phyloP scores from a whole-genome alignment of 2,888 invertebrate genomes.

The Troides oblongomaculatus region DNA sequence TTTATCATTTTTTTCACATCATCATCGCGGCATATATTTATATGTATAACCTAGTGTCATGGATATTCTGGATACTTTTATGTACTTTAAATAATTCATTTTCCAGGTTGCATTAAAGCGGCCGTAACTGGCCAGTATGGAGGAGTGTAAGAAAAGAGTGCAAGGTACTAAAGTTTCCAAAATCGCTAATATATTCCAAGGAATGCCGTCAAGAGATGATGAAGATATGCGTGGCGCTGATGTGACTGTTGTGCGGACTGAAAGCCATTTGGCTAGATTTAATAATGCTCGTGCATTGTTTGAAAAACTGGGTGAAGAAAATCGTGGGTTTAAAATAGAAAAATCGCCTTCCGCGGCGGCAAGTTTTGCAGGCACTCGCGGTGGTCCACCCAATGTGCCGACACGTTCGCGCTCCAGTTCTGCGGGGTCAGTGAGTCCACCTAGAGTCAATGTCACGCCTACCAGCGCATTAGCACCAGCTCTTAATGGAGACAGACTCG shows the following conservation, averaged over 20 bases:
- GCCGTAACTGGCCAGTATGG: conserved; percentile 80
- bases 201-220: conserved; percentile 81
- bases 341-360: conserved; percentile 79
- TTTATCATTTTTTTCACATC: conserved; percentile 54
- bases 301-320: conserved; percentile 91
- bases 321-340: conserved; percentile 81
- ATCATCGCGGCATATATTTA: conserved; percentile 51
- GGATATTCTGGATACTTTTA: conserved; percentile 41
- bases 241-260: conserved; percentile 89
- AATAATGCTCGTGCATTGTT: conserved; percentile 95
- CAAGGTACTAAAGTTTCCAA: conserved; percentile 93
- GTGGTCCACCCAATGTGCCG: conserved; percentile 75
- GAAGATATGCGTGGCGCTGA: conserved; percentile 76
- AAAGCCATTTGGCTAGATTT: conserved; percentile 94
- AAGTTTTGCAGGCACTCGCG: conserved; percentile 78
- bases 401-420: conserved; percentile 83
- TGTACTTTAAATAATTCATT: conserved; percentile 50
- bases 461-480: conserved; percentile 66
- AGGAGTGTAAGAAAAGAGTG: conserved; percentile 83
- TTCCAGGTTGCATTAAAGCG: conserved; percentile 77
- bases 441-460: conserved; percentile 78
- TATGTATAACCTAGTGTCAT: conserved; percentile 38
- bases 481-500: conserved; percentile 64
- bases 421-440: conserved; percentile 82
- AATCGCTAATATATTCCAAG: conserved; percentile 94